Conservation (phyloP, 1,140 invertebrate genomes). For the Leptopilina clavipes region DNA sequence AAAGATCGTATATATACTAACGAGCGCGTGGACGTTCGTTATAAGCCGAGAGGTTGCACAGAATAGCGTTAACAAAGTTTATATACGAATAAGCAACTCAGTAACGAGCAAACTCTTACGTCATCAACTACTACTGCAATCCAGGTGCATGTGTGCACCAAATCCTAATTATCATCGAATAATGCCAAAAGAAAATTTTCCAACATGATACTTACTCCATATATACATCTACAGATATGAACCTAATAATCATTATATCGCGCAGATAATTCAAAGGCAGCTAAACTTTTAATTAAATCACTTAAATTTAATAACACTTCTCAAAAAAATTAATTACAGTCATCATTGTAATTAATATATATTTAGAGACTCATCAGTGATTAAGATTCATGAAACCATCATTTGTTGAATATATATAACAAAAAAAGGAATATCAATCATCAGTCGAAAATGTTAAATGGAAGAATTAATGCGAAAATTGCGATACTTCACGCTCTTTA, state of each 20-base stretch:
- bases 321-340: no score
- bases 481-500: slow-evolving; percentile 32
- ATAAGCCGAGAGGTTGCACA: slow-evolving; percentile 59
- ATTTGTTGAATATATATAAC: no score
- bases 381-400: no score
- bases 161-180: slow-evolving; percentile 45
- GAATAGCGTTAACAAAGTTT: slow-evolving; percentile 66
- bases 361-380: no score
- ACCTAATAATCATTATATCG: no score
- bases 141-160: slow-evolving; percentile 40
- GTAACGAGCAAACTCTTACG: slow-evolving; percentile 62
- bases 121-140: slow-evolving; percentile 53
- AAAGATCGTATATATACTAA: slow-evolving; percentile 63
- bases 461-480: neutral
- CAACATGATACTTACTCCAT: neutral
- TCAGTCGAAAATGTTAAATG: no score
- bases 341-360: no score
- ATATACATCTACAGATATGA: no score
- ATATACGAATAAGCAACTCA: slow-evolving; percentile 58
- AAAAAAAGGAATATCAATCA: no score
- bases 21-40: slow-evolving; percentile 65
- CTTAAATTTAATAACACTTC: no score
- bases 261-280: no score
- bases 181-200: slow-evolving; percentile 39
- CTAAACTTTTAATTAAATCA: no score